Evolutionary conservation across 2,797 vertebrate genomes (phyloP), one percentile per base, ranked within the genome.

Genomic region (Astyanax mexicanus): DNA sequence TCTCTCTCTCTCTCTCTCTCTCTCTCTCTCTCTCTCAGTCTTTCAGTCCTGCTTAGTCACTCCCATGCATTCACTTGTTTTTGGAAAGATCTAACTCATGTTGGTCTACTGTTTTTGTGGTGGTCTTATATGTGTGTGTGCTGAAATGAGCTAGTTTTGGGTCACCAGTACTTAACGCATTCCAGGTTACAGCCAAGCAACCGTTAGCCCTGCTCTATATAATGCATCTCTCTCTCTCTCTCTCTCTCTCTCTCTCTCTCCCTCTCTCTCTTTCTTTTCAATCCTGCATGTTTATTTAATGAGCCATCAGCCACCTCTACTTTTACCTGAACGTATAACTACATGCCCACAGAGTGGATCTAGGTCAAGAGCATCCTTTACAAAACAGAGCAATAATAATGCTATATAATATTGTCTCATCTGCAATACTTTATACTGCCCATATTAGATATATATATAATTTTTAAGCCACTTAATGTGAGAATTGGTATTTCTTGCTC

Each of bases 231-330:
- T 23, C 11, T 35, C 40, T 27, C 12, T 21, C 15, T 65, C 27
- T 17, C 19, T 47, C 49, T 27, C 15, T 17, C 38, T 29, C 23
- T 54, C 4, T 47, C 17, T 23, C 11, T 35, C 40, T 27, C 12
- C 21, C 15, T 65, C 27, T 17, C 19, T 47, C 49, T 27, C 15
- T 17, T 38, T 29, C 23, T 15, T 58, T 15, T 13, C 42, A 60
- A n/a, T 6, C 40, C 38, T 9, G 12, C 55, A 42, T 64, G 69
- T 79, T 75, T 69, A 75, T 82, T 79, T 73, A 69, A 82, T 82
- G 77, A 82, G 55, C 29, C 38, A 27, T 65, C 51, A 61, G 69
- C 25, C n/a, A 37, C 42, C 44, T 58, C 45, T 23, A 10, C 12
- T n/a, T 4, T 17, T 47, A 66, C 15, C 58, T 62, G 23, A 55